phyloP scores from a whole-genome alignment of 2,888 invertebrate species.

The Perithous albicinctus region DNA sequence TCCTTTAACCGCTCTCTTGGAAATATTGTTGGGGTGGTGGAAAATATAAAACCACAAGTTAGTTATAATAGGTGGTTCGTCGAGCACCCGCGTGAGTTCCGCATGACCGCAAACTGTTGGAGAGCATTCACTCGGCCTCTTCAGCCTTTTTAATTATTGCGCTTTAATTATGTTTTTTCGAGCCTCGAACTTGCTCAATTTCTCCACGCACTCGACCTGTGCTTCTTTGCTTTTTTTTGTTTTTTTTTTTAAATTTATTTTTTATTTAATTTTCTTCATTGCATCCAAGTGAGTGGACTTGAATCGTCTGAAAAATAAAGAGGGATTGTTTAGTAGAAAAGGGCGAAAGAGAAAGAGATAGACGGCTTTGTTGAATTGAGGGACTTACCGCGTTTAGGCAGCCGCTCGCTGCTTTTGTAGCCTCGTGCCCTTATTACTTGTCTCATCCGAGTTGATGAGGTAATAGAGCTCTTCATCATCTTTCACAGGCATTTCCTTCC shows the following conservation, averaged over 20 bases:
- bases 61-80: slow-evolving; percentile 43
- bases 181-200: slow-evolving; percentile 11
- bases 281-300: too few relatives aligned
- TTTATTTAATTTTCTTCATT: too few relatives aligned
- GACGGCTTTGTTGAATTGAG: neutral
- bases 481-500: slow-evolving; percentile 78
- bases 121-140: slow-evolving; percentile 23
- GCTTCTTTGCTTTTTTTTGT: neutral
- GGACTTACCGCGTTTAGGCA: neutral
- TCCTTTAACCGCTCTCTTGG: slow-evolving; percentile 38
- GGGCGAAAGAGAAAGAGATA: slow-evolving; percentile 35
- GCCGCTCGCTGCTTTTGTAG: slow-evolving; percentile 74
- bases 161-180: slow-evolving; percentile 5
- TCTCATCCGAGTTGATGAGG: slow-evolving; percentile 81
- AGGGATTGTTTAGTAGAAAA: neutral
- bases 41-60: slow-evolving; percentile 52
- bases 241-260: too few relatives aligned
- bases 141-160: slow-evolving; percentile 5
- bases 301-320: neutral
- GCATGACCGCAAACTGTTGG: slow-evolving; percentile 45
- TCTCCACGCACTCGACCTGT: neutral
- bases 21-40: slow-evolving; percentile 3
- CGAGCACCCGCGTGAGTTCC: slow-evolving; percentile 49
- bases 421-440: slow-evolving; percentile 78
- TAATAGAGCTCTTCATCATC: slow-evolving; percentile 79